Evolutionary conservation across 2,888 invertebrate genomes (phyloP), one percentile per base, ranked within the genome.

Genomic region (Amaurobius ferox): DNA sequence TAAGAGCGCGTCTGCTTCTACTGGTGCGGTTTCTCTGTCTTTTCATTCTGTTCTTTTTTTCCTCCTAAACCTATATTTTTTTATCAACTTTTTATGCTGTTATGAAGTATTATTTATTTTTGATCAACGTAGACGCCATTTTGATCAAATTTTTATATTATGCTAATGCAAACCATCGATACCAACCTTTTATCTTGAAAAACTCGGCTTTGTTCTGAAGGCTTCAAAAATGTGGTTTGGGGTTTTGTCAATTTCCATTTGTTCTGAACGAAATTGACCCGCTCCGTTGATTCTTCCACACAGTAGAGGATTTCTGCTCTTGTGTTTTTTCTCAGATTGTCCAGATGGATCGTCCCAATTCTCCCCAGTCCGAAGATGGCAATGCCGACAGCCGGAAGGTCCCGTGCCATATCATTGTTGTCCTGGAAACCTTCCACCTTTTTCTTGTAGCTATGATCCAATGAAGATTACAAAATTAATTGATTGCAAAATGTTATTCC

Each of bases 321-420:
- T 0, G 92, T 91, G 90, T 92, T 93, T 7, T 89, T 90, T 3
- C 92, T 88, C 28, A 94, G 90, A 87, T 92, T 93, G 26, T 79
- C 88, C 85, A 94, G 90, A 89, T 94, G 94, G 87, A 94, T 94
- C 70, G 93, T 93, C 0, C 94, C 94, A 1, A 94, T 94, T 35
- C 94, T 92, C 0, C 94, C 94, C 0, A 93, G 90, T 0, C 94
- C 94, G 88, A 94, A 94, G 28, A 94, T 90, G 3, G 94, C 94
- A 0, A 92, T 90, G 2, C 92, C 92, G 0, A 93, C 81, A 0
- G 13, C 62, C 0, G 78, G 55, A 11, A 35, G n/a, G 0, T 29
- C 35, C 11, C 35, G 30, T 6, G 30, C 16, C 7, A 72, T 11
- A 23, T 48, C 9, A 1, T 6, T n/a, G n/a, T 70, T 30, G 0